phyloP scores from a whole-genome alignment of 64 coral and sea anemone species.

The Montipora sp. region DNA sequence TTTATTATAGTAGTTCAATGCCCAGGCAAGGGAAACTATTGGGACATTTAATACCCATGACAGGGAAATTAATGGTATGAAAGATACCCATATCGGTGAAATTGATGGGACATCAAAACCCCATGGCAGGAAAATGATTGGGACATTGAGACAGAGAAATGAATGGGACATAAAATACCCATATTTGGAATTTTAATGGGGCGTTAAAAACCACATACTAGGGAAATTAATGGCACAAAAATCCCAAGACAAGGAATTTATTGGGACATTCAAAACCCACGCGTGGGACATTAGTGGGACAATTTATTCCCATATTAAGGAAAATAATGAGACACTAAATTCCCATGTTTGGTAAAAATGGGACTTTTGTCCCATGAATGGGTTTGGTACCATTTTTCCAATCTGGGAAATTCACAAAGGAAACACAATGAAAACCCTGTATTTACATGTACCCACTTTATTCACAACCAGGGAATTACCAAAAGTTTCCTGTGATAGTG shows the following conservation, averaged over 20 bases:
- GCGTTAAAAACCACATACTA: not conserved
- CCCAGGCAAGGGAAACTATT: not conserved
- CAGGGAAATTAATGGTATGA: not conserved
- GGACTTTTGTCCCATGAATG: not conserved
- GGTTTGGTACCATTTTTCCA: not conserved
- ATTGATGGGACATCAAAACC: not conserved
- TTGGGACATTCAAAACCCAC: not conserved
- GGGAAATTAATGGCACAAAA: not conserved
- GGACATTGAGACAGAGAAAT: not conserved
- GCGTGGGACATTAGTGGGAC: not conserved
- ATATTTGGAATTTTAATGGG: not conserved
- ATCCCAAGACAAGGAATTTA: conserved; percentile 1
- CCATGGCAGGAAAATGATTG: not conserved
- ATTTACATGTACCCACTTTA: not conserved
- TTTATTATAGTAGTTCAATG: too few species aligned
- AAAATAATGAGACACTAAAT: not conserved
- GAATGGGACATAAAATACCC: not conserved
- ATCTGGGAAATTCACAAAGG: not conserved
- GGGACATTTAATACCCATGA: not conserved
- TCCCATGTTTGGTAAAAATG: not conserved
- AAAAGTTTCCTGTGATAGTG: not conserved
- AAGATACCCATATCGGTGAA: not conserved
- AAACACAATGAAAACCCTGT: conserved; percentile 1
- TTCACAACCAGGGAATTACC: not conserved
- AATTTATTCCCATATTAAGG: not conserved